Conservation (phyloP, 37 sponge, comb jelly and placozoan species). For the Tethya wilhelma region DNA sequence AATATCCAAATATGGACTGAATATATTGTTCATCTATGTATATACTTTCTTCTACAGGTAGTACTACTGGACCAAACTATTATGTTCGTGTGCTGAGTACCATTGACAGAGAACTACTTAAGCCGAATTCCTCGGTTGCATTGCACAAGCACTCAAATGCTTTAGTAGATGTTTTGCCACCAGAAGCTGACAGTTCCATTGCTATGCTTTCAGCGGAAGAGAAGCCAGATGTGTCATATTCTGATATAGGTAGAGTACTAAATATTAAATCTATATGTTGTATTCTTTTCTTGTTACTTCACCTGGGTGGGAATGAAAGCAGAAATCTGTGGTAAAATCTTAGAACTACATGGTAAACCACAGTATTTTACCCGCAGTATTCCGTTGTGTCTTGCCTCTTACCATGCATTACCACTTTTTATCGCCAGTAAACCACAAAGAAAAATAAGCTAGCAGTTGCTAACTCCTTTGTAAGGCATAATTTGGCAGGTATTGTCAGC, state of each 20-base stretch:
- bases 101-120: constrained; percentile 94
- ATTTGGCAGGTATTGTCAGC: too few species aligned
- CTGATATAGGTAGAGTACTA: constrained; percentile 92
- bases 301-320: too few species aligned
- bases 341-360: too few species aligned
- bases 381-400: too few species aligned
- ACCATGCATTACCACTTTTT: too few species aligned
- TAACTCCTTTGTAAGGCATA: too few species aligned
- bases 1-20: neutral
- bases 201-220: constrained; percentile 95
- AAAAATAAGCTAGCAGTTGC: too few species aligned
- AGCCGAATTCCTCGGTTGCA: constrained; percentile 95
- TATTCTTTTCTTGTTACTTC: too few species aligned
- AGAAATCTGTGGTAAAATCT: too few species aligned
- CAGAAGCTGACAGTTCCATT: constrained; percentile 96
- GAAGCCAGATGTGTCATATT: constrained; percentile 92
- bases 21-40: neutral
- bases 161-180: constrained; percentile 96
- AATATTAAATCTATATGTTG: too few species aligned
- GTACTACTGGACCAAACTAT: constrained; percentile 74
- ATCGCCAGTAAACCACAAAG: too few species aligned
- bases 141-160: constrained; percentile 99
- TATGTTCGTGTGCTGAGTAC: constrained; percentile 97
- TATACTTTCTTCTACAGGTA: neutral
- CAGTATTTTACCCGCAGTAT: too few species aligned